These are phyloP conservation scores for Orussus abietinus DNA, from an alignment of 1,140 invertebrate genomes.

Conservation along the genomic window DNA sequence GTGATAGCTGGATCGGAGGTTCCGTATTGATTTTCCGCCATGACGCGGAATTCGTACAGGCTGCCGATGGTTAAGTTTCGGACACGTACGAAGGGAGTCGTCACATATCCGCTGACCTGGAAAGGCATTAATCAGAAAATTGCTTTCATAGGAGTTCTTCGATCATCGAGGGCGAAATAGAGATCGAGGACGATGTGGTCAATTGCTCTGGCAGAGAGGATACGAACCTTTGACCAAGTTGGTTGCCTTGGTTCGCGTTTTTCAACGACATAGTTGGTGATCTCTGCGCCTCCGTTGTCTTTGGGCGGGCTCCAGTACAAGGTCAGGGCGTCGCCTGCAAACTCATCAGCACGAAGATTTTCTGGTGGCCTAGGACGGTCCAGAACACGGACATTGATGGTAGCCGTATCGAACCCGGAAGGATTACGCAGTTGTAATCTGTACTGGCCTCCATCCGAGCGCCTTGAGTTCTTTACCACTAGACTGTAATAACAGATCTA, in stretches of 20 bases:
- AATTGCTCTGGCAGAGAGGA: too few species aligned
- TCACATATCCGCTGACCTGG: conserved; percentile 83
- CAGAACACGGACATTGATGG: conserved; percentile 89
- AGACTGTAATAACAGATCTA: conserved; percentile 58
- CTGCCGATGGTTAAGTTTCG: conserved; percentile 86
- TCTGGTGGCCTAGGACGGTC: conserved; percentile 86
- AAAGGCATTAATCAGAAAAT: too few species aligned
- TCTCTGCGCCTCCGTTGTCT: conserved; percentile 90
- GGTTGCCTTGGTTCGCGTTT: conserved; percentile 79
- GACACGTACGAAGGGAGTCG: conserved; percentile 81
- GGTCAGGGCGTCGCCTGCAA: conserved; percentile 91
- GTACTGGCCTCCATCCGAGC: conserved; percentile 88
- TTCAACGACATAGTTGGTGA: conserved; percentile 97
- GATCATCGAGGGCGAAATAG: too few species aligned
- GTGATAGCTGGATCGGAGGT: conserved; percentile 88
- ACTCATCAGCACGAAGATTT: conserved; percentile 86
- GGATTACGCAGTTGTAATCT: conserved; percentile 90
- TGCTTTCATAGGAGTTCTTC: too few species aligned
- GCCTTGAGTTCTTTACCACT: conserved; percentile 87
- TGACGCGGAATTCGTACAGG: conserved; percentile 95
- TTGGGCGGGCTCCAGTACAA: conserved; percentile 95
- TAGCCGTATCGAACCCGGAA: conserved; percentile 90
- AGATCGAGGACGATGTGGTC: too few species aligned
- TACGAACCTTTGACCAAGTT: conserved; percentile 76
- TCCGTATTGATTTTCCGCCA: conserved; percentile 96